These are phyloP conservation scores for Eupithecia subumbrata DNA, from an alignment of 2,888 invertebrate genomes.

Conservation along the genomic window DNA sequence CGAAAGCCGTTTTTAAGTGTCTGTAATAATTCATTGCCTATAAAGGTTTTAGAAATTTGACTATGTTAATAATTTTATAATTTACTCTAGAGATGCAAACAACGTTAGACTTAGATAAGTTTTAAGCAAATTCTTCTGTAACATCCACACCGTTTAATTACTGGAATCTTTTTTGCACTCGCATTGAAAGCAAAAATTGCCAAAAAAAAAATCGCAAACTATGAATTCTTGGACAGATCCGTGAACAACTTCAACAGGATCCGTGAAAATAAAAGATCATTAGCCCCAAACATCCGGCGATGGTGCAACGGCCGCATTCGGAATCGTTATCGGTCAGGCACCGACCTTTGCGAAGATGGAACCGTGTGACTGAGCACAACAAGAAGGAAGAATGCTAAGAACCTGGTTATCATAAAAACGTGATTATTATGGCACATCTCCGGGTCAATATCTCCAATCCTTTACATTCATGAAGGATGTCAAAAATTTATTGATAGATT, in stretches of 20 bases:
- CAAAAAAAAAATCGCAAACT: neutral
- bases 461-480: neutral
- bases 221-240: neutral
- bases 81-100: too few species aligned
- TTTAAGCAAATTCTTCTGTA: too few species aligned
- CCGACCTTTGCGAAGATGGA: conserved; percentile 65
- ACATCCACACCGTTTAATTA: too few species aligned
- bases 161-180: too few species aligned
- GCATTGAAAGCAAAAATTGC: neutral
- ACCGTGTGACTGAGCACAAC: conserved; percentile 16
- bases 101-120: too few species aligned
- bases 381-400: neutral
- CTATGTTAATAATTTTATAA: too few species aligned
- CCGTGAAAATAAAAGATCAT: conserved; percentile 19
- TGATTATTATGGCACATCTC: too few species aligned
- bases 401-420: neutral
- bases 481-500: too few species aligned
- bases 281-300: conserved; percentile 31
- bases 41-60: too few species aligned
- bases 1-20: too few species aligned
- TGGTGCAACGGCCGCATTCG: conserved; percentile 70
- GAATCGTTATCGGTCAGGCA: conserved; percentile 80
- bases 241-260: conserved; percentile 8
- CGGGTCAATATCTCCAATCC: neutral
- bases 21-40: too few species aligned